phyloP scores from a whole-genome alignment of 1,140 invertebrate species.

The Callitettix versicolor region DNA sequence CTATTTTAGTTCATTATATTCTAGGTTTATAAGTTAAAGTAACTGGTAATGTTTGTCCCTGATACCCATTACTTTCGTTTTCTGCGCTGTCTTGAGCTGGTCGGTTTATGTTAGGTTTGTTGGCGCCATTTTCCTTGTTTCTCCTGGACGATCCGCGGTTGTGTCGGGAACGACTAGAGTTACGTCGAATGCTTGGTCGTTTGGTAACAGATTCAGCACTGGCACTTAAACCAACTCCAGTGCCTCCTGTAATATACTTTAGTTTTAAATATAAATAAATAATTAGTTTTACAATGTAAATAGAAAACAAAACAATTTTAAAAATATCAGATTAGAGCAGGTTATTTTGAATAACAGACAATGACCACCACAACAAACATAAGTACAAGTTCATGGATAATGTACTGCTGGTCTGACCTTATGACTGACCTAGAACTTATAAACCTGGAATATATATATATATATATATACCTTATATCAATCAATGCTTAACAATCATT shows the following conservation, averaged over 20 bases:
- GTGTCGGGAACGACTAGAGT: slow-evolving; percentile 40
- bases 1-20: slow-evolving; percentile 11
- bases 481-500: too few relatives aligned
- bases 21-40: slow-evolving; percentile 22
- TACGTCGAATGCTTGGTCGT: slow-evolving; percentile 47
- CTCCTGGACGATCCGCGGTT: slow-evolving; percentile 52
- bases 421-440: too few relatives aligned
- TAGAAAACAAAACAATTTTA: too few relatives aligned
- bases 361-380: too few relatives aligned
- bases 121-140: slow-evolving; percentile 55
- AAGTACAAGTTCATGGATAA: too few relatives aligned
- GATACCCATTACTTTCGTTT: slow-evolving; percentile 1
- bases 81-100: neutral
- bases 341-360: too few relatives aligned
- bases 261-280: too few relatives aligned
- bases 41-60: slow-evolving; percentile 14
- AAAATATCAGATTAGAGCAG: too few relatives aligned
- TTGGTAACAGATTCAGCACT: slow-evolving; percentile 58
- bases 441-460: too few relatives aligned
- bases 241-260: slow-evolving; percentile 16
- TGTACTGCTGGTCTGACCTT: too few relatives aligned
- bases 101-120: slow-evolving; percentile 18
- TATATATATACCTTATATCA: too few relatives aligned
- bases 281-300: too few relatives aligned
- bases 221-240: slow-evolving; percentile 44